Evolutionary conservation across 2,113 vertebrate genomes (phyloP), one percentile per base, ranked within the genome.

Genomic region (Formicarius rufipectus): DNA sequence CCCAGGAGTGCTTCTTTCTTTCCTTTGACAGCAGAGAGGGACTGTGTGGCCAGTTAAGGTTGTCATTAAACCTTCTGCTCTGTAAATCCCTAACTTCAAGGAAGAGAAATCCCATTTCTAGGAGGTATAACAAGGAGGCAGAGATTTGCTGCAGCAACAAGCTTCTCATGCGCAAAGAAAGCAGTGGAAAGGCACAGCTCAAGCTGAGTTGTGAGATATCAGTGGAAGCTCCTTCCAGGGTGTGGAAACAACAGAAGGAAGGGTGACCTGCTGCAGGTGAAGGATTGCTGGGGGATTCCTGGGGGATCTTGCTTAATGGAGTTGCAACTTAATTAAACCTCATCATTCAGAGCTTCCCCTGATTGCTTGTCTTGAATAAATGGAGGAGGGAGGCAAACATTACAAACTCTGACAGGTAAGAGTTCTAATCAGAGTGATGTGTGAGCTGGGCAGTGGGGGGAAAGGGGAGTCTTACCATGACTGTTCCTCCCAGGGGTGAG

Each of bases 271-370:
- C 62, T 45, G 67, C 0, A 5, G 35, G 82, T 67, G 66, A 93
- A 15, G 24, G 56, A 85, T 42, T 74, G 62, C 37, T 85, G 67
- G 40, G 28, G n/a, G 66, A 62, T 56, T 88, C 79, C 76, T 49
- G 53, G 14, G 47, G 75, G 49, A 76, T 64, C 53, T 73, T 40
- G n/a, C 58, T 40, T 86, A 94, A 90, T 80, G 63, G 50, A 88
- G 45, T 9, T 60, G 76, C 72, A 76, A 53, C 50, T 89, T 94
- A 88, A 96, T 95, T 96, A 96, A 92, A 79, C 44, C 44, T 92
- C 86, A 86, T 83, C 49, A 66, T 83, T 95, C 63, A 69, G 8
- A 49, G 30, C 21, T 71, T 78, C 40, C 31, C 53, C 72, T 53
- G 50, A 53, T 93, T 92, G 71, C 77, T 60, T 77, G 53, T 71